These are phyloP conservation scores for Mizuhopecten yessoensis DNA, from an alignment of 1,140 invertebrate species.

Conservation along the genomic window DNA sequence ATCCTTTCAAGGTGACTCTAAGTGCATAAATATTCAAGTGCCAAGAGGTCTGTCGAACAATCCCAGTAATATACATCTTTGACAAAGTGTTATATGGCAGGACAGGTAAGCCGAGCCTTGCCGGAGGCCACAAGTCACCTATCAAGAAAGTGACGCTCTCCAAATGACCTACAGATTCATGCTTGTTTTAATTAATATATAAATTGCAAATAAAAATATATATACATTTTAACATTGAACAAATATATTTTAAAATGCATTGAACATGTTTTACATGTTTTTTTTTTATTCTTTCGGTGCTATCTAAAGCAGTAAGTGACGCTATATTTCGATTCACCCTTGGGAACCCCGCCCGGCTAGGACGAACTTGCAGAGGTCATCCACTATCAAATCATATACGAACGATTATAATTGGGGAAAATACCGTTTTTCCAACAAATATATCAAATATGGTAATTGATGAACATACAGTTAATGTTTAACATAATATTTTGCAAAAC, in stretches of 20 bases:
- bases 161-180: neutral
- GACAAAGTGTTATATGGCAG: constrained; percentile 18
- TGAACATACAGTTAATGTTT: neutral
- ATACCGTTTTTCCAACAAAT: neutral
- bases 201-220: no score
- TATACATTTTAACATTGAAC: no score
- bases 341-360: constrained; percentile 28
- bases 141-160: neutral
- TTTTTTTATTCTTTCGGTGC: no score
- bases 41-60: neutral
- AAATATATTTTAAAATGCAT: no score
- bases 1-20: constrained; percentile 33
- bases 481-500: neutral
- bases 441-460: neutral
- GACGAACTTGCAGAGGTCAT: constrained; percentile 37
- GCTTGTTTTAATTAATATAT: neutral
- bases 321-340: neutral
- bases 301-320: neutral
- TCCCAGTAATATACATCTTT: neutral
- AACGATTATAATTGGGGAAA: neutral
- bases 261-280: no score
- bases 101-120: constrained; percentile 15
- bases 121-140: constrained; percentile 29
- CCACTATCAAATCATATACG: neutral
- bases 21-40: constrained; percentile 28